Evolutionary conservation across 2,113 vertebrate species (phyloP).

Genomic region (Ursus arctos): DNA sequence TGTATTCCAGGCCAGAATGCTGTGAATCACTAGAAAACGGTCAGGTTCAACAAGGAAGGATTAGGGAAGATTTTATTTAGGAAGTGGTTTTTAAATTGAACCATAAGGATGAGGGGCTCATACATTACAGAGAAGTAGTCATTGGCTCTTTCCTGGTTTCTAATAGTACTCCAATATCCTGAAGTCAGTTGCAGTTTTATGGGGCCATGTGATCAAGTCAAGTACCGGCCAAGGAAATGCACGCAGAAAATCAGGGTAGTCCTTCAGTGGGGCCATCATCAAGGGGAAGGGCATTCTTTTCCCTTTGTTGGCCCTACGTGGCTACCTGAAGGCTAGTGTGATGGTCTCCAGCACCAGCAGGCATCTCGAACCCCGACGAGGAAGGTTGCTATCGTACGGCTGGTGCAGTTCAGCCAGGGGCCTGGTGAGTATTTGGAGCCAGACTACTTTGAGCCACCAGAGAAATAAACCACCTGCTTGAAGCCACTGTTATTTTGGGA

Average conservation of each 20-base stretch:
- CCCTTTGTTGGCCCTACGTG: background rate
- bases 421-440: background rate
- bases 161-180: background rate
- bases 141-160: background rate
- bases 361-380: background rate
- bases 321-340: background rate
- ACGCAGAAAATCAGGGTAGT: fast-evolving
- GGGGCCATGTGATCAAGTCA: background rate
- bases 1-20: background rate
- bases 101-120: background rate
- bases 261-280: background rate
- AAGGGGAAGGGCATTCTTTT: background rate
- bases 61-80: background rate
- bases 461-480: background rate
- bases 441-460: background rate
- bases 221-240: background rate
- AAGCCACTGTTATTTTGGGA: background rate
- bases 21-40: background rate
- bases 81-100: background rate
- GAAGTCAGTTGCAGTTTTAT: background rate
- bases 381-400: fast-evolving
- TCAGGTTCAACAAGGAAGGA: background rate
- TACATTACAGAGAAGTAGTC: background rate
- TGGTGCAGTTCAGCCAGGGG: no score
- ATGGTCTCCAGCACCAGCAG: no score